Conservation (phyloP, 23 tunicate genomes). For the Diplosoma virens region DNA sequence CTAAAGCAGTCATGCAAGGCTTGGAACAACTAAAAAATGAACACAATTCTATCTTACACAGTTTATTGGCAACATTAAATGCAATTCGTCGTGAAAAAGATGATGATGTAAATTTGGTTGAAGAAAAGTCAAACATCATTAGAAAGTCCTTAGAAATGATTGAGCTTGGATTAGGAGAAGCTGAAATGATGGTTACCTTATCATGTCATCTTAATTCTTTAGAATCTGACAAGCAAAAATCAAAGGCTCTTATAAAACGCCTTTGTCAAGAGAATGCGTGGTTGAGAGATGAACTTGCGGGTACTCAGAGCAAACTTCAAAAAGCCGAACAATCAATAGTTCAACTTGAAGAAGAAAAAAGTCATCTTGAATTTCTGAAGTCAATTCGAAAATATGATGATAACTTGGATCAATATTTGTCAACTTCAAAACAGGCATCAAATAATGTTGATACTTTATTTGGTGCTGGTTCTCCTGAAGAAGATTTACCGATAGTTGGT, state of each 20-base stretch:
- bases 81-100: conserved; percentile 94
- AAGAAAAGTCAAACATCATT: conserved; percentile 89
- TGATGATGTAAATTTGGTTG: conserved; percentile 88
- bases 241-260: conserved; percentile 79
- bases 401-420: conserved; percentile 2
- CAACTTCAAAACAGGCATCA: neutral
- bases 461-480: conserved; percentile 38
- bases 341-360: conserved; percentile 94
- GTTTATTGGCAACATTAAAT: conserved; percentile 86
- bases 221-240: conserved; percentile 86
- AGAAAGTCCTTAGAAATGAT: conserved; percentile 87
- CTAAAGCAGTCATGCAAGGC: conserved; percentile 88
- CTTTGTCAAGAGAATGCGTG: conserved; percentile 95
- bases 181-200: conserved; percentile 91
- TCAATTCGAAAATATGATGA: conserved; percentile 87
- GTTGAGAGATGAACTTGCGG: conserved; percentile 98
- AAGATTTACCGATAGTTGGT: conserved; percentile 28
- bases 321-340: conserved; percentile 82
- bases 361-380: conserved; percentile 87
- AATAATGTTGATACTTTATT: conserved; percentile 76
- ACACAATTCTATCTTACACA: conserved; percentile 91
- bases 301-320: conserved; percentile 84
- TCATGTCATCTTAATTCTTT: conserved; percentile 75
- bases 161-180: conserved; percentile 95
- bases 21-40: conserved; percentile 86